phyloP scores from a whole-genome alignment of 2,113 vertebrate genomes.

The Ammospiza caudacuta region DNA sequence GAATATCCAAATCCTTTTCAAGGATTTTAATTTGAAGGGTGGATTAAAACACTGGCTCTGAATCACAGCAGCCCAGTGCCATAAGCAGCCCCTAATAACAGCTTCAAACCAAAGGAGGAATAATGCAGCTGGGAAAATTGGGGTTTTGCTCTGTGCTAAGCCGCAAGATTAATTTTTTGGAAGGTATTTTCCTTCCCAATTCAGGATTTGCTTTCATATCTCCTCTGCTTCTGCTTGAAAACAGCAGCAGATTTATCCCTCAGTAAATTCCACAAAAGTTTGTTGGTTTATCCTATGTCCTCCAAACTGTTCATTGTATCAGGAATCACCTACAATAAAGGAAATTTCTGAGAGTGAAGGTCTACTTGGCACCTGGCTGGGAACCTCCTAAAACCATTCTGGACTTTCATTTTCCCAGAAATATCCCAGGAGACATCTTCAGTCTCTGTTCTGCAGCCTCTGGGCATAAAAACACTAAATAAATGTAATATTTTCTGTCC shows the following conservation, averaged over 20 bases:
- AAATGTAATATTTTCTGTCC: background rate
- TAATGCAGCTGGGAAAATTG: background rate
- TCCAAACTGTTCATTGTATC: no score
- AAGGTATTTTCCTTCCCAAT: background rate
- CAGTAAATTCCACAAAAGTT: background rate
- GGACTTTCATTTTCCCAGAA: background rate
- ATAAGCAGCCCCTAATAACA: background rate
- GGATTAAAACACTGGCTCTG: background rate
- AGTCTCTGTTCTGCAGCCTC: background rate
- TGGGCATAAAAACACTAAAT: background rate
- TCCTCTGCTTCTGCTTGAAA: background rate
- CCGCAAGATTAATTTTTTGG: background rate
- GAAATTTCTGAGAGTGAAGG: background rate
- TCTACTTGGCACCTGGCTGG: background rate
- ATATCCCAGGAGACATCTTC: background rate
- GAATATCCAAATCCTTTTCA: background rate
- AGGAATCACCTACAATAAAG: background rate
- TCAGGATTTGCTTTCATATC: background rate
- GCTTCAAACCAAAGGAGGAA: background rate
- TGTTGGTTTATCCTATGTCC: fast-evolving
- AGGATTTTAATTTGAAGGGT: constrained; percentile 3
- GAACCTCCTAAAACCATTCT: background rate
- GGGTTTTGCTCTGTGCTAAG: background rate
- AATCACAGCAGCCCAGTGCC: background rate
- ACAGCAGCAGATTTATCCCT: background rate